Percentiles rank a stretch among this genome's conserved stretches.
These are phyloP conservation scores for Atrichornis clamosus DNA, from an alignment of 2,113 vertebrate genomes.

Conservation along the genomic window DNA sequence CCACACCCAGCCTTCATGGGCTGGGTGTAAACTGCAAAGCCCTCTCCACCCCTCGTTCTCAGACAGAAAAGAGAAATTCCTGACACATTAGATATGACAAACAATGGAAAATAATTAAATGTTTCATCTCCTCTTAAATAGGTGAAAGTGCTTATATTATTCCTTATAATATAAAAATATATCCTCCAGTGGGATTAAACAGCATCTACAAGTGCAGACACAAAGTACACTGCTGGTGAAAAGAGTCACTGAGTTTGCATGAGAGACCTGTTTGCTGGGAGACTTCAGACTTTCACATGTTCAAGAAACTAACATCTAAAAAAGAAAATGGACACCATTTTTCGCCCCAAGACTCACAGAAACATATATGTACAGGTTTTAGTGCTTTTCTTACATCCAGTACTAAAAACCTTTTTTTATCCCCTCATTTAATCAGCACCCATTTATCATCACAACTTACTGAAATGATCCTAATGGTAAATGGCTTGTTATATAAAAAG, in stretches of 20 bases:
- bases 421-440: not conserved
- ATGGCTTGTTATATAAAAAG: not conserved
- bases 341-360: not conserved
- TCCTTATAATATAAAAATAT: not conserved
- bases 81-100: not conserved
- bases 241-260: not conserved
- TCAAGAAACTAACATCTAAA: not conserved
- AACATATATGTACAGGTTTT: not conserved
- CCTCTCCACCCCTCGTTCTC: not conserved
- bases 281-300: not conserved
- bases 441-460: not conserved
- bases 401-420: not conserved
- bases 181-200: not conserved
- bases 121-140: not conserved
- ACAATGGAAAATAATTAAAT: not conserved
- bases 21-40: not conserved
- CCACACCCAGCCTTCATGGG: not conserved
- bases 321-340: not conserved
- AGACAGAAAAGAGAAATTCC: not conserved
- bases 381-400: not conserved
- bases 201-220: not conserved
- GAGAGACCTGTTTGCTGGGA: not conserved
- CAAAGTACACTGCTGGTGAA: not conserved
- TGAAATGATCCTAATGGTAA: not conserved
- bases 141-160: not conserved